Evolutionary conservation across 2,888 invertebrate species (phyloP).

Genomic region (Fragum sueziense): DNA sequence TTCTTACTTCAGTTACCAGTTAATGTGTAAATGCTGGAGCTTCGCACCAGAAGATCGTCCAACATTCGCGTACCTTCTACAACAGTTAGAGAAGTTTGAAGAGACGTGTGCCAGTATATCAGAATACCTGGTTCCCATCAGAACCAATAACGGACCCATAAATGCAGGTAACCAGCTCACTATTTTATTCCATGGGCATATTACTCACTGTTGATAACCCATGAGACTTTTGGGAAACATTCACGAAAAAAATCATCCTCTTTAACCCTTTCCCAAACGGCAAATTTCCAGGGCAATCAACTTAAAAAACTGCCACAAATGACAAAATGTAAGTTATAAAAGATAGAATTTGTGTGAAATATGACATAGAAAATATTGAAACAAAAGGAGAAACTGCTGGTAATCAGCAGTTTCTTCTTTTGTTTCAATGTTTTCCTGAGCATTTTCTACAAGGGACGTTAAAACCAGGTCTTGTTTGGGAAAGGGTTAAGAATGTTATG

Average conservation of each 20-base stretch:
- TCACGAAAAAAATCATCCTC: not conserved
- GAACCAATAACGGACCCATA: conserved; percentile 64
- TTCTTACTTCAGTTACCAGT: conserved; percentile 89
- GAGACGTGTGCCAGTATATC: conserved; percentile 71
- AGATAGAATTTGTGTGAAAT: too few relatives aligned
- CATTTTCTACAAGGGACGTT: too few relatives aligned
- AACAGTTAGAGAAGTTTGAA: conserved; percentile 71
- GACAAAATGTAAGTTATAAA: too few relatives aligned
- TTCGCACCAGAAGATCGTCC: conserved; percentile 92
- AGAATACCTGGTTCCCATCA: conserved; percentile 69
- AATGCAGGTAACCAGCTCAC: conserved; percentile 64
- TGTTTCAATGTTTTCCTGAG: too few relatives aligned
- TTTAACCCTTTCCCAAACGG: too few relatives aligned
- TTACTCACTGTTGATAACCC: not conserved
- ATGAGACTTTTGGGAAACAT: not conserved
- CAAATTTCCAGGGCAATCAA: too few relatives aligned
- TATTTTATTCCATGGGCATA: not conserved
- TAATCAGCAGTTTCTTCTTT: too few relatives aligned
- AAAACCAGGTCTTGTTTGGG: too few relatives aligned
- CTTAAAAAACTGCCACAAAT: too few relatives aligned
- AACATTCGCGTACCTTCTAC: conserved; percentile 85
- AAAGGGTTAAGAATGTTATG: too few relatives aligned
- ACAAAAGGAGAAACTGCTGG: too few relatives aligned
- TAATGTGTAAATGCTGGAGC: conserved; percentile 95
- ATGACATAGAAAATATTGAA: too few relatives aligned